Base-by-base conservation (phyloP, 92 coral and sea anemone genomes). In the Heteractis magnifica region DNA sequence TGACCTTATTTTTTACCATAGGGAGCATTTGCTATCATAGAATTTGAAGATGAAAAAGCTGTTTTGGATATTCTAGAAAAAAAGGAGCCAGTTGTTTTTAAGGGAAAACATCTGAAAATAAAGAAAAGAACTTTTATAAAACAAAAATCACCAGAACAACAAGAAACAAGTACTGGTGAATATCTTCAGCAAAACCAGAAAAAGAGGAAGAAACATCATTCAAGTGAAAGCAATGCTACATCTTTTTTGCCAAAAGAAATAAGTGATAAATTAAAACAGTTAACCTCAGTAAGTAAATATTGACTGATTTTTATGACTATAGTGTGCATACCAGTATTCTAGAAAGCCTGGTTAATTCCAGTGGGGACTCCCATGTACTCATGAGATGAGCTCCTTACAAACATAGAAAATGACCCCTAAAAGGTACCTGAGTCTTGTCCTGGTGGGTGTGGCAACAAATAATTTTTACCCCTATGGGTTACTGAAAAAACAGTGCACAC, bases 1-100 rank as follows among this genome's bases (percentile, higher is more conserved):
- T 2, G 3, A 34, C 44, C n/a, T 75, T 64, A 34, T 48, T 56
- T 56, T 59, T 20, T 2, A 71, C 56, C 62, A 12, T 79, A 95
- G 98, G 94, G 95, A 84, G 79, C 84, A 49, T 95, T 83, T 89
- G 98, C 98, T n/a, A 93, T 95, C 79, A 86, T 95, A 49, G 98
- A 95, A 80, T 94, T 94, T 87, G 84, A 88, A 49, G 48, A 75
- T 85, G 89, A 86, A 75, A 82, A 88, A n/a, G 83, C 86, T 71
- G 98, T 87, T 26, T 52, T 88, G 49, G 52, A 52, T n/a, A 81
- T 95, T 21, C 81, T 95, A 77, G 84, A 68, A 15, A 76, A 84
- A 75, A 82, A 88, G n/a, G 85, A 87, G n/a, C 84, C 90, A 18
- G 89, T 97, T 10, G 80, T 87, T 62, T 89, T 94, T 21, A 89